A percentile compares a stretch with the other conserved stretches of the same genome.
Conservation (phyloP, 2,797 vertebrate species). For the Bovichtus diacanthus region DNA sequence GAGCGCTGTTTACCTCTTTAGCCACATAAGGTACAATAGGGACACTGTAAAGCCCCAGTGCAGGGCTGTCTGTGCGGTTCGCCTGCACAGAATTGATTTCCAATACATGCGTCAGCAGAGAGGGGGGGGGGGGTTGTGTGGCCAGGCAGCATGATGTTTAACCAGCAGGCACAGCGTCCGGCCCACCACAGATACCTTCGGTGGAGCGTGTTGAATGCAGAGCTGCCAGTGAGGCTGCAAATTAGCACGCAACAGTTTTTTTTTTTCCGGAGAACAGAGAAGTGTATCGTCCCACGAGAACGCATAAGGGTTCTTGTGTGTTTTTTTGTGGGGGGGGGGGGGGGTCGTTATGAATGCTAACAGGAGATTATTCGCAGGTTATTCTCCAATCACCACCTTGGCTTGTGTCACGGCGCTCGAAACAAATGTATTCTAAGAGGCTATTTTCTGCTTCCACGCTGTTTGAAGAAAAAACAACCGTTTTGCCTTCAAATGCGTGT, state of each 20-base stretch:
- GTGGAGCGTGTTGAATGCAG: slow-evolving; percentile 7
- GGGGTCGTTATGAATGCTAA: not conserved
- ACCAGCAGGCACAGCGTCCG: slow-evolving; percentile 38
- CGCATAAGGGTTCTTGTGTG: too few relatives aligned
- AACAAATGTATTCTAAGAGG: not conserved
- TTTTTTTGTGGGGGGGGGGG: too few relatives aligned
- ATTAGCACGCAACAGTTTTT: slow-evolving; percentile 20
- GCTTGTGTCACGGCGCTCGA: not conserved
- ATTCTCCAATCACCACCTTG: not conserved
- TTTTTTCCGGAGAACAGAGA: not conserved
- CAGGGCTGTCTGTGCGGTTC: slow-evolving; percentile 59
- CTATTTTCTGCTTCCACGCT: not conserved
- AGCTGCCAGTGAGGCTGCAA: slow-evolving; percentile 23
- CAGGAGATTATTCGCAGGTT: not conserved
- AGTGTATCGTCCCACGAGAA: not conserved
- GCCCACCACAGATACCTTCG: slow-evolving; percentile 21
- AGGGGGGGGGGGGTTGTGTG: slow-evolving; percentile 43
- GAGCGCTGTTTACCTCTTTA: slow-evolving; percentile 36
- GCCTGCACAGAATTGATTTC: slow-evolving; percentile 73
- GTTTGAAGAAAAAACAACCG: slow-evolving; percentile 35
- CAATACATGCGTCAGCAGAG: slow-evolving; percentile 73
- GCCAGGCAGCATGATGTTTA: slow-evolving; percentile 51
- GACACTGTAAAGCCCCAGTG: slow-evolving; percentile 50
- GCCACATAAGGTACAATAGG: slow-evolving; percentile 37
- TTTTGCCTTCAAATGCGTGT: slow-evolving; percentile 16